Evolutionary conservation across 2,888 invertebrate genomes (phyloP).

Genomic region (Antitype chi): DNA sequence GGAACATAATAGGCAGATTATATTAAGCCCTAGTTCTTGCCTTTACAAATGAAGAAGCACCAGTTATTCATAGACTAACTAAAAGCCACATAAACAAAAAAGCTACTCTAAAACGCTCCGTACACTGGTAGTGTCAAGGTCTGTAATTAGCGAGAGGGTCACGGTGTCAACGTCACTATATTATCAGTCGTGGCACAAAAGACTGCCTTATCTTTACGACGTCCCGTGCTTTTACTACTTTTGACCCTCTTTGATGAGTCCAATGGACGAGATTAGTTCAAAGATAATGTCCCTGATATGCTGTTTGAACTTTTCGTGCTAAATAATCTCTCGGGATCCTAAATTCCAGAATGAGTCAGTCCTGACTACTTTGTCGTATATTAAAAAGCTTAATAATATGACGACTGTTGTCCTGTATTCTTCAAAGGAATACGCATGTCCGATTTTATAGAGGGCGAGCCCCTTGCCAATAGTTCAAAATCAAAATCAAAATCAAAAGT

Average conservation of each 20-base stretch:
- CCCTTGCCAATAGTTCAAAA: too few species aligned
- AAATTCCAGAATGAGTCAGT: background rate
- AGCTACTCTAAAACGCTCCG: background rate
- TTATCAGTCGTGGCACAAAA: constrained; percentile 38
- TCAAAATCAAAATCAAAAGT: too few species aligned
- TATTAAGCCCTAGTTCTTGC: too few species aligned
- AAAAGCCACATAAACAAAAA: background rate
- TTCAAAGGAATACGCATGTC: background rate
- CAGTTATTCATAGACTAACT: background rate
- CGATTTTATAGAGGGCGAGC: too few species aligned
- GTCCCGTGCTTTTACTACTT: constrained; percentile 44
- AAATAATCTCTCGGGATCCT: constrained; percentile 15
- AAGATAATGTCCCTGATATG: constrained; percentile 29
- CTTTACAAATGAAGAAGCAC: background rate
- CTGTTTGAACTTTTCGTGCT: constrained; percentile 30
- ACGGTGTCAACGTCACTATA: background rate
- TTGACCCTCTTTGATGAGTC: constrained; percentile 46
- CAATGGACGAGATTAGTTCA: constrained; percentile 39
- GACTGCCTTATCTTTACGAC: constrained; percentile 50
- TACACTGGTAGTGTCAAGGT: constrained; percentile 20
- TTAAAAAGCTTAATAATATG: background rate
- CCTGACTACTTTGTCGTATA: background rate
- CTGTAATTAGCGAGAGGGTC: constrained; percentile 38
- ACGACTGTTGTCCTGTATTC: background rate
- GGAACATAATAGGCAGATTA: too few species aligned